Conservation (phyloP, 2,797 vertebrate species). For the Pampus argenteus region DNA sequence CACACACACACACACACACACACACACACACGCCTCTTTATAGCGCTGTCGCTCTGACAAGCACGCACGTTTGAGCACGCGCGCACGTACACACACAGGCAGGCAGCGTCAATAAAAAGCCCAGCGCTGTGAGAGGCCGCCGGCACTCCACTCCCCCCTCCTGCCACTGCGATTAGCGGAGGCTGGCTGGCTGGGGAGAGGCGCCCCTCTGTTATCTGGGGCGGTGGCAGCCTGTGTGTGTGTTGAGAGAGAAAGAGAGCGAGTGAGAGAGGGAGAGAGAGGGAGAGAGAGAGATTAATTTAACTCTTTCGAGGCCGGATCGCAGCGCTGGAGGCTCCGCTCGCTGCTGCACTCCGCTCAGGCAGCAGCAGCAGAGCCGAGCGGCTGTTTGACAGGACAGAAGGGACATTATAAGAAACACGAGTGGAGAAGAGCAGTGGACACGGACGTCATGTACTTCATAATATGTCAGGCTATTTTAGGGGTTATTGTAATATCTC, state of each 20-base stretch:
- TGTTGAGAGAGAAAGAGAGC: constrained; percentile 26
- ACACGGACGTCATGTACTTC: constrained; percentile 10
- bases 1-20: constrained; percentile 12
- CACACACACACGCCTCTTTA: not conserved
- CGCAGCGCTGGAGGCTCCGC: constrained; percentile 64
- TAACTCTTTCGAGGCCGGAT: constrained; percentile 73
- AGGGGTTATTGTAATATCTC: not conserved
- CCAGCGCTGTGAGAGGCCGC: constrained; percentile 82
- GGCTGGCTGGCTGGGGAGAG: constrained; percentile 82
- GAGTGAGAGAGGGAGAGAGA: constrained; percentile 32
- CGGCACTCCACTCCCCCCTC: constrained; percentile 76
- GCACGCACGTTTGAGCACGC: constrained; percentile 14
- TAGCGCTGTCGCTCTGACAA: no score
- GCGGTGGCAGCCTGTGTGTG: constrained; percentile 81
- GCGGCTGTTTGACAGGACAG: constrained; percentile 29
- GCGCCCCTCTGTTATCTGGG: constrained; percentile 85
- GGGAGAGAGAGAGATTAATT: constrained; percentile 75
- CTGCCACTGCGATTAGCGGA: constrained; percentile 83
- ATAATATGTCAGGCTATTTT: constrained; percentile 14
- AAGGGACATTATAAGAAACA: constrained; percentile 31
- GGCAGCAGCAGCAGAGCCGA: constrained; percentile 49
- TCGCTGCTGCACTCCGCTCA: constrained; percentile 52
- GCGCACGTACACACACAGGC: constrained; percentile 37
- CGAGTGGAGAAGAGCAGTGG: constrained; percentile 16
- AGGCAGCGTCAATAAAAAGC: constrained; percentile 83